These are phyloP conservation scores for Ophion costatus DNA, from an alignment of 2,888 invertebrate genomes.

Conservation along the genomic window DNA sequence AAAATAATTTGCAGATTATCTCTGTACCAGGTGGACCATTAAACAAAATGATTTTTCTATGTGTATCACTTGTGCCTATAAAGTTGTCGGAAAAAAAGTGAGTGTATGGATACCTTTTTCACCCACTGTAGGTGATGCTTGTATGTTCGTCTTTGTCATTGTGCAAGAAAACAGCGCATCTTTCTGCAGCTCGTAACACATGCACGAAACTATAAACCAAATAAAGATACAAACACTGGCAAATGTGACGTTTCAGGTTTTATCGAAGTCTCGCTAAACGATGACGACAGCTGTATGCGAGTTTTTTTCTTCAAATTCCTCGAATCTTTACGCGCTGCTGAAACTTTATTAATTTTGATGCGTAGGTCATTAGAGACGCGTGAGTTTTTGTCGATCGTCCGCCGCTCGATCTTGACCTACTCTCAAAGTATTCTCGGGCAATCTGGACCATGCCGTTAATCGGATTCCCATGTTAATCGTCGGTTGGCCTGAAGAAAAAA, in stretches of 20 bases:
- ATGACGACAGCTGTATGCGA: background rate
- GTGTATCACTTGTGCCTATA: too few species aligned
- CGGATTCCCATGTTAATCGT: too few species aligned
- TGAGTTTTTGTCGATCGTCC: background rate
- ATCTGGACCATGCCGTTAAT: too few species aligned
- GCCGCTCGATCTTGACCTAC: background rate
- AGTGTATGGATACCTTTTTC: too few species aligned
- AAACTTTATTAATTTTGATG: background rate
- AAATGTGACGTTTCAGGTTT: background rate
- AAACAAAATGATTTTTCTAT: too few species aligned
- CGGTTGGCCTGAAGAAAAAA: background rate
- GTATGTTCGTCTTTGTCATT: too few species aligned
- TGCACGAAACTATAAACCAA: too few species aligned
- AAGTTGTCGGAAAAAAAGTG: background rate
- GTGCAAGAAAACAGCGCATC: too few species aligned
- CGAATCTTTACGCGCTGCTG: background rate
- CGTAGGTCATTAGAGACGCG: background rate
- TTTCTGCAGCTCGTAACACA: too few species aligned
- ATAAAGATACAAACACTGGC: too few species aligned
- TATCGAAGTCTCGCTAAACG: background rate
- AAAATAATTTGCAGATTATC: slow-evolving; percentile 21
- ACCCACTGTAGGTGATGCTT: too few species aligned
- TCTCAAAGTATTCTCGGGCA: background rate
- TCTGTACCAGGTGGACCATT: background rate
- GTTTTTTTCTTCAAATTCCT: slow-evolving; percentile 8